phyloP scores from a whole-genome alignment of 2,797 vertebrate genomes.

The Prunella strophiata region DNA sequence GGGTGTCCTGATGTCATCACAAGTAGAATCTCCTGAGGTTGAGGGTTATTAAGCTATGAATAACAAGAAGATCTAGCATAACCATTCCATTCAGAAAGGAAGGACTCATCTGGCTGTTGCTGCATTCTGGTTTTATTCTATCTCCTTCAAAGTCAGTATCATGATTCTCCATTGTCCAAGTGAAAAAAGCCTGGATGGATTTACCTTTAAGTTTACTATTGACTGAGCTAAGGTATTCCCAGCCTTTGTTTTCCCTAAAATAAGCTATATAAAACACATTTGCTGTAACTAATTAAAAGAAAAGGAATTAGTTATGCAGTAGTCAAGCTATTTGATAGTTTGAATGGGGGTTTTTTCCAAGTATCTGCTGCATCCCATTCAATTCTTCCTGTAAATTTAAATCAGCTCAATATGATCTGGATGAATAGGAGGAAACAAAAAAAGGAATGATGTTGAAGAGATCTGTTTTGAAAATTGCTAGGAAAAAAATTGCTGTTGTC shows the following conservation, averaged over 20 bases:
- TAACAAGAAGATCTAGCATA: neutral
- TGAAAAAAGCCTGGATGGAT: neutral
- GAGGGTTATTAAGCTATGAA: neutral
- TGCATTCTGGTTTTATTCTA: neutral
- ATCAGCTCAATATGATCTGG: neutral
- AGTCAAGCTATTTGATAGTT: neutral
- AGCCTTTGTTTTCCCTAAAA: neutral
- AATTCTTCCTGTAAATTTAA: slow-evolving; percentile 8
- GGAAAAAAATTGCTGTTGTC: neutral
- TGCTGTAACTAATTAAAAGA: neutral
- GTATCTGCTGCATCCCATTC: neutral
- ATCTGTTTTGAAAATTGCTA: neutral
- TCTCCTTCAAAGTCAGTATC: neutral
- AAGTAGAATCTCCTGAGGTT: neutral
- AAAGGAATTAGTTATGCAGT: neutral
- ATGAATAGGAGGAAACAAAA: slow-evolving; percentile 6
- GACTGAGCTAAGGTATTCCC: neutral
- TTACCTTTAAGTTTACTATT: neutral
- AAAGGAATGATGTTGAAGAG: neutral
- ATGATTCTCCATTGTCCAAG: neutral
- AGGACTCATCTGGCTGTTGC: neutral
- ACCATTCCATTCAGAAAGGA: neutral
- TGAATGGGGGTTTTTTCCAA: fast-evolving
- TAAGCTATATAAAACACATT: neutral
- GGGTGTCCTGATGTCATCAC: neutral